These are phyloP conservation scores for Lophura nycthemera DNA, from an alignment of 2,113 vertebrate species.

Conservation along the genomic window DNA sequence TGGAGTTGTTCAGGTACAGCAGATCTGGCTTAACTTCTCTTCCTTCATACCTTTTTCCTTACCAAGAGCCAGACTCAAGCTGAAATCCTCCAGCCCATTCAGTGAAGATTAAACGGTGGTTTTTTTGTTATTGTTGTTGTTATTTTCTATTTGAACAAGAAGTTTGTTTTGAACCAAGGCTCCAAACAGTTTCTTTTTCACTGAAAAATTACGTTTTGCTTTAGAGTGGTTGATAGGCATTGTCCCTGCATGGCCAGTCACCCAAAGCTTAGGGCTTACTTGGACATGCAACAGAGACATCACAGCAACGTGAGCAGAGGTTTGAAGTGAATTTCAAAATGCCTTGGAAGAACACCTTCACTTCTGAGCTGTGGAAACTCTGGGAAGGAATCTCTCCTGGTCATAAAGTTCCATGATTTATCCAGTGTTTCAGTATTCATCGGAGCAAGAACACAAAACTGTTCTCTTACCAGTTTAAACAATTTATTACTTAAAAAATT, in stretches of 20 bases:
- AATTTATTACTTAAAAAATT: background rate
- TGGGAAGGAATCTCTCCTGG: background rate
- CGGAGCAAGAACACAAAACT: background rate
- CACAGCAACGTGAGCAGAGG: background rate
- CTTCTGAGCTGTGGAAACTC: fast-evolving
- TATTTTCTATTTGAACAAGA: background rate
- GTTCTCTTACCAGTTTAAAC: background rate
- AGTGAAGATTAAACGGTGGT: background rate
- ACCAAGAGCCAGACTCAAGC: background rate
- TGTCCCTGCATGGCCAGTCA: background rate
- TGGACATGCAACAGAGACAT: background rate
- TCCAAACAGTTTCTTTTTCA: background rate
- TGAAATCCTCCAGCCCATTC: background rate
- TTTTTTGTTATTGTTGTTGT: background rate
- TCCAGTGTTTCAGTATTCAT: background rate
- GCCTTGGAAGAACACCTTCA: background rate
- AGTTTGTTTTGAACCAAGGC: background rate
- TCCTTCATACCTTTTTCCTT: background rate
- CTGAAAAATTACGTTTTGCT: background rate
- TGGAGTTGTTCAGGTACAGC: background rate
- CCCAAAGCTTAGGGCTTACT: background rate
- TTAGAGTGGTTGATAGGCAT: background rate
- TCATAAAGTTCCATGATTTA: background rate
- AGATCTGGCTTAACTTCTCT: background rate
- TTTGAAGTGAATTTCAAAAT: background rate